Conservation (phyloP, 92 coral and sea anemone species). For the Parazoanthus swiftii region DNA sequence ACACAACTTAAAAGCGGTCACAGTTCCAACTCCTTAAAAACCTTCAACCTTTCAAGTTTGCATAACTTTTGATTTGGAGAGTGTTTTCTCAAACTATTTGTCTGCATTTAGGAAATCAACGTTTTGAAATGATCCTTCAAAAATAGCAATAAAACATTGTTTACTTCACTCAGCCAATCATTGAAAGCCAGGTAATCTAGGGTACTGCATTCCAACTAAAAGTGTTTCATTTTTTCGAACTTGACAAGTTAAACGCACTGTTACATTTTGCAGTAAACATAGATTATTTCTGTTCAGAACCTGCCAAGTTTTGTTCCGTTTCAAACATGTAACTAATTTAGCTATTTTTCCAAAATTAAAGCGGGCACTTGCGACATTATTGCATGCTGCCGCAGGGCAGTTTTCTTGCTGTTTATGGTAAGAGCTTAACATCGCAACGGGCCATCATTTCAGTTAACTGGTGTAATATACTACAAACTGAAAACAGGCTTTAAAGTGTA, state of each 20-base stretch:
- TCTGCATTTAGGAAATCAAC: not conserved
- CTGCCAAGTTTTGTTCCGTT: not conserved
- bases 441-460: no score
- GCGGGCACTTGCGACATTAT: no score
- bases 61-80: not conserved
- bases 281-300: not conserved
- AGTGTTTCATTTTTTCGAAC: not conserved
- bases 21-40: not conserved
- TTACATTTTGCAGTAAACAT: not conserved
- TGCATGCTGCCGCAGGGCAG: no score
- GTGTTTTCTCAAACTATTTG: not conserved
- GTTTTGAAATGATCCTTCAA: not conserved
- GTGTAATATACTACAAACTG: no score
- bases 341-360: no score
- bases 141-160: not conserved
- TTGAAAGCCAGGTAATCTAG: not conserved
- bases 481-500: no score
- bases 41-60: not conserved
- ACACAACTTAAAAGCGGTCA: not conserved
- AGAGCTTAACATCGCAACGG: no score
- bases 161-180: conserved; percentile 24
- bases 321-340: not conserved
- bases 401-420: no score
- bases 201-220: not conserved
- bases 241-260: conserved; percentile 3